phyloP scores from a whole-genome alignment of 2,888 invertebrate species.

The Scaptodrosophila latifasciaeformis region DNA sequence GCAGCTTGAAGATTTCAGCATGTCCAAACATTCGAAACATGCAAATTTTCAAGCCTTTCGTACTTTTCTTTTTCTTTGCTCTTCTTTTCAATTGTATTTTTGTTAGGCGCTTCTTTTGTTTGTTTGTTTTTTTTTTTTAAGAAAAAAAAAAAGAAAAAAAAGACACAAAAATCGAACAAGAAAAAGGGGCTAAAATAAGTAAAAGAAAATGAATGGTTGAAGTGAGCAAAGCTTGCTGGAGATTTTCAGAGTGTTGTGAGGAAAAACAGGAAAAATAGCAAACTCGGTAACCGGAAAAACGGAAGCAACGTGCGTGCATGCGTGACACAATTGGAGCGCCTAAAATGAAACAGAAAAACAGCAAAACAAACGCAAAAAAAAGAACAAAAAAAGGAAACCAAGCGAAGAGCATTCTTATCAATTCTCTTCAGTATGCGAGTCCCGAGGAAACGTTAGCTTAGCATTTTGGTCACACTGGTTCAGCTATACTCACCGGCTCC shows the following conservation, averaged over 20 bases:
- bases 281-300: constrained; percentile 70
- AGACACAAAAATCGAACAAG: constrained; percentile 21
- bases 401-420: constrained; percentile 48
- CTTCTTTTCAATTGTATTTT: constrained; percentile 25
- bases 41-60: constrained; percentile 71
- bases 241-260: no score
- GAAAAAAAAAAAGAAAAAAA: constrained; percentile 27
- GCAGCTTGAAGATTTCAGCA: constrained; percentile 65
- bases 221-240: no score
- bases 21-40: constrained; percentile 65
- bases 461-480: constrained; percentile 40
- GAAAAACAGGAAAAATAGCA: constrained; percentile 52
- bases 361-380: background rate
- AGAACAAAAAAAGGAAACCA: constrained; percentile 6
- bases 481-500: background rate
- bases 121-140: constrained; percentile 8
- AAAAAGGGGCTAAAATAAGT: constrained; percentile 7
- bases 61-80: constrained; percentile 27
- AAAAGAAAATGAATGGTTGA: no score
- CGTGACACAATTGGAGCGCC: constrained; percentile 70
- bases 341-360: constrained; percentile 31
- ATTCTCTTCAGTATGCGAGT: constrained; percentile 25
- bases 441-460: constrained; percentile 66
- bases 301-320: constrained; percentile 72
- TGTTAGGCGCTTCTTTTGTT: constrained; percentile 19